Evolutionary conservation across 2,888 invertebrate genomes (phyloP), one percentile per base, ranked within the genome.

Genomic region (Ischnus inquisitorius): DNA sequence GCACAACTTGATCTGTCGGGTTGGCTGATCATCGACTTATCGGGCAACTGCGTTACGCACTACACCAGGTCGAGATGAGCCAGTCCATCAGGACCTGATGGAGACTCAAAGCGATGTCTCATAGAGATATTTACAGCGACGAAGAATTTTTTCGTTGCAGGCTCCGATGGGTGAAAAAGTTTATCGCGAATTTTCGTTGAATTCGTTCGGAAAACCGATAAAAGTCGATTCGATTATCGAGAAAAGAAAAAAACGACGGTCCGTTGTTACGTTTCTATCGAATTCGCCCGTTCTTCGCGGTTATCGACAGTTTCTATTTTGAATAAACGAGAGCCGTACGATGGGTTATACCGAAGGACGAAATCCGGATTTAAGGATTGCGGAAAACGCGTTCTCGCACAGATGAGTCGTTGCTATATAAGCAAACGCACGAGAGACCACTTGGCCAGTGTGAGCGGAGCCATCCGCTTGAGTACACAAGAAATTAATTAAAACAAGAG

Each of bases 401-500:
- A 8, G 28, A 25, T 41, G 34, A 2, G 25, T 69, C 54, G 69
- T 19, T 69, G 71, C 57, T 1, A 57, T 54, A 41, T 41, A 19
- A 54, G 54, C 39, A 22, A 69, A 51, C 43, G 69, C 51, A 54
- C 39, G 54, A 54, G 22, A 34, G 54, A 39, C 22, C 25, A n/a
- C n/a, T 54, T 41, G 71, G 71, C 39, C 54, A 39, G 54, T 57
- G 41, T 41, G 71, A 71, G 71, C 57, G 22, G 8, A 71, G 41
- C 41, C 57, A 71, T 71, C 28, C 72, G 60, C 72, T 60, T 72
- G 72, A 60, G 72, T 72, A 72, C 60, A 72, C 72, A 72, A 72
- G 72, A 72, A 62, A 72, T 72, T 60, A 72, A 72, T 72, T 72
- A 72, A 62, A 72, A 72, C 72, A 62, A 72, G 72, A 72, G 72